Base-by-base conservation (phyloP, 1,140 invertebrate genomes). In the Nylanderia fulva region DNA sequence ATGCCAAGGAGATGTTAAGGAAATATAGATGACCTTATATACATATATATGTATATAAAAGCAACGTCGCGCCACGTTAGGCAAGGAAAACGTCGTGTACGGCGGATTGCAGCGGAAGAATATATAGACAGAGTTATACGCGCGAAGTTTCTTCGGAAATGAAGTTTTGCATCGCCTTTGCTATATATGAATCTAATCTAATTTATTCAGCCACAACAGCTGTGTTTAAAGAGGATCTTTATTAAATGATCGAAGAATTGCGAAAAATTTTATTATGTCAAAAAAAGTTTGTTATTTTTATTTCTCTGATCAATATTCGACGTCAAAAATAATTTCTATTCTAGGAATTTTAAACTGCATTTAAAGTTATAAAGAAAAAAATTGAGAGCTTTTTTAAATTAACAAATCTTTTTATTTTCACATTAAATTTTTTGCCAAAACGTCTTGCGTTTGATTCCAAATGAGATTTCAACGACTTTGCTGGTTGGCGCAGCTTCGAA, bases 21-120 rank as follows among this genome's bases (percentile, higher is more conserved):
- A 86, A 88, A 88, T 72, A 83, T 66, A 83, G 71, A 86, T 58
- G 84, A 36, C 72, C 64, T 89, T 89, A 77, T 13, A 42, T 11
- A 42, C 13, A 48, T 48, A 48, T 89, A 77, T 13, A 42, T 11
- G 11, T 45, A 48, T 48, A 48, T 48, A 72, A 85, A 88, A 72
- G 85, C 71, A 76, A 71, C 33, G 48, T 66, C 63, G 52, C 71
- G 11, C 36, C 4, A 76, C 72, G 36, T 77, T 85, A 24, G 36
- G 15, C 18, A 15, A 72, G 58, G 36, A 87, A 83, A 85, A 79
- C 24, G 24, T 79, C 61, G 24, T 76, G 63, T 61, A 68, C 48
- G 54, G 45, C 54, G 56, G 21, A 69, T 69, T 29, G 63, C 27
- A 60, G 18, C 54, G 39, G 13, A 74, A 36, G 36, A 71, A 48